phyloP scores from a whole-genome alignment of 2,113 vertebrate genomes.

The Dasypus novemcinctus region DNA sequence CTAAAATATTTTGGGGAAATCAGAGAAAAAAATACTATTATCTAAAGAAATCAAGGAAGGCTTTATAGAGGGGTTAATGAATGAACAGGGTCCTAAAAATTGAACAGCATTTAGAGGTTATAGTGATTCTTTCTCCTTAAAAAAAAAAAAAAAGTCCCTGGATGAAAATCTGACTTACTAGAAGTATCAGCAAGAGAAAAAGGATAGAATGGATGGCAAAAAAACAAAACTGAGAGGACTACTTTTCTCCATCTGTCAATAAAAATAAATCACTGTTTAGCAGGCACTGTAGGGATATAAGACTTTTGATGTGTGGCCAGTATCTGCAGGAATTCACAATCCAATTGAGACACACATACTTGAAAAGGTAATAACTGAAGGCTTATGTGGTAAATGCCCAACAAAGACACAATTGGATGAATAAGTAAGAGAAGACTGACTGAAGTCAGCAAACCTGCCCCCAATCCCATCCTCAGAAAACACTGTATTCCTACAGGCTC shows the following conservation, averaged over 20 bases:
- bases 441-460: background rate
- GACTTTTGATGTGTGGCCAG: background rate
- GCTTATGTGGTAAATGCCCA: background rate
- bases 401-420: background rate
- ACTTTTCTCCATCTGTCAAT: background rate
- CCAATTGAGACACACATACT: background rate
- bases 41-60: background rate
- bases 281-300: background rate
- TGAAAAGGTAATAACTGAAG: background rate
- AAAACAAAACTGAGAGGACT: background rate
- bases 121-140: background rate
- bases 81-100: background rate
- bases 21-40: background rate
- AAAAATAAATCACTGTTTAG: constrained; percentile 3
- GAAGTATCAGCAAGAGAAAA: background rate
- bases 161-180: background rate
- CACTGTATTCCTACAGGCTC: background rate
- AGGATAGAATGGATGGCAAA: background rate
- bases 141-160: background rate
- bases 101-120: background rate
- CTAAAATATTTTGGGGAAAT: background rate
- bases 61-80: background rate
- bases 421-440: background rate
- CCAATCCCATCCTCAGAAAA: background rate
- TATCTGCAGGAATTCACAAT: background rate